A percentile compares a stretch with the other conserved stretches of the same genome.
Conservation (phyloP, 2,113 vertebrate genomes). For the Ivindomyrus marchei region DNA sequence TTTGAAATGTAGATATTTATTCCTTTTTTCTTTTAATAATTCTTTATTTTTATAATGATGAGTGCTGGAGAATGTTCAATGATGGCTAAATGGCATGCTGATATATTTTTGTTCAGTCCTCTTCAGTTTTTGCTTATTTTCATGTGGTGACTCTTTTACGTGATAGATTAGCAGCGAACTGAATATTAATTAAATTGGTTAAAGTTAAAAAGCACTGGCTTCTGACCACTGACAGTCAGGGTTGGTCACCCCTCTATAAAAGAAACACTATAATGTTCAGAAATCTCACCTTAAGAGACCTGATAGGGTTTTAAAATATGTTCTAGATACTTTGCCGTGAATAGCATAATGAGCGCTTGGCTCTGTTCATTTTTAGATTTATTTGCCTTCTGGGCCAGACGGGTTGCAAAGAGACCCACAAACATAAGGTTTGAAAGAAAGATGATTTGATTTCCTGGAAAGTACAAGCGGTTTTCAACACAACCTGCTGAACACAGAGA, state of each 20-base stretch:
- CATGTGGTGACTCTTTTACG: neutral
- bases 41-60: neutral
- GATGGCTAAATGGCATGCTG: neutral
- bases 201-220: neutral
- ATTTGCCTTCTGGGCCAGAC: neutral
- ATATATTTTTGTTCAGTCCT: neutral
- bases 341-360: neutral
- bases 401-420: neutral
- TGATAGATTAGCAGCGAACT: neutral
- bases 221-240: neutral
- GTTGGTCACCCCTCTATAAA: neutral
- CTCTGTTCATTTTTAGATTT: neutral
- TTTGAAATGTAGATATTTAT: neutral
- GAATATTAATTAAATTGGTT: neutral
- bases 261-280: neutral
- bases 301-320: neutral
- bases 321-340: neutral
- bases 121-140: neutral
- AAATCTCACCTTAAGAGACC: neutral
- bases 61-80: neutral
- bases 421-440: neutral
- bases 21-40: neutral
- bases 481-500: neutral
- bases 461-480: neutral
- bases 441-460: neutral